Evolutionary conservation across 2,888 invertebrate genomes (phyloP), one percentile per base, ranked within the genome.

Genomic region (Protodeltote pygarga): DNA sequence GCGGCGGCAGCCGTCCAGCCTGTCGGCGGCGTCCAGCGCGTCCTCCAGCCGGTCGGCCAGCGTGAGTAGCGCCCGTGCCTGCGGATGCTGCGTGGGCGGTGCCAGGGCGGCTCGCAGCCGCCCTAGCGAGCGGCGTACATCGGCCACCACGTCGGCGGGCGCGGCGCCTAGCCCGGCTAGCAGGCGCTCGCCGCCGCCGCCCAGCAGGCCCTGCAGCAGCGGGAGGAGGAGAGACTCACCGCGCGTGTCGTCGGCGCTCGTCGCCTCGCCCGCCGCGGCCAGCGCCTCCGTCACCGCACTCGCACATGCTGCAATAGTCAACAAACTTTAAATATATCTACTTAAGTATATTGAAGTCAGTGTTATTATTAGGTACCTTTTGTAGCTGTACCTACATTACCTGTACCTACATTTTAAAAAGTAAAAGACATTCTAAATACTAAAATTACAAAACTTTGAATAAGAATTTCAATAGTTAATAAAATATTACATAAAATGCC

Each of bases 141-240:
- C 97, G 15, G 94, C 93, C 27, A 96, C 92, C 5, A 96, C 93
- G 70, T 94, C 92, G 23, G 94, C 93, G 53, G 94, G 94, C 62
- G 89, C 89, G 40, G 85, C 85, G 55, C 89, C 87, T 14, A 89
- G 85, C 45, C 89, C 89, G 42, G 87, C 87, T 73, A 86, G 81
- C 71, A 88, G 79, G 19, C 83, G 81, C 73, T 78, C 81, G 48
- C 87, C 84, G 63, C 85, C 85, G 76, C 75, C 93, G 88, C 93
- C 93, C 79, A 95, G 92, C 79, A 94, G 92, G 51, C 94, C 94
- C 91, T 94, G 94, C 82, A 94, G 93, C 81, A 94, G 92, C 77
- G 94, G 94, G 73, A 95, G 93, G 68, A 95, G 93, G 78, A 94
- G 94, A 74, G 94, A 95, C 95, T 96, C 96, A 95, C 96, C 95